A percentile compares a stretch with the other conserved stretches of the same genome.
Conservation (phyloP, 2,888 invertebrate genomes). For the Diarsia rubi region DNA sequence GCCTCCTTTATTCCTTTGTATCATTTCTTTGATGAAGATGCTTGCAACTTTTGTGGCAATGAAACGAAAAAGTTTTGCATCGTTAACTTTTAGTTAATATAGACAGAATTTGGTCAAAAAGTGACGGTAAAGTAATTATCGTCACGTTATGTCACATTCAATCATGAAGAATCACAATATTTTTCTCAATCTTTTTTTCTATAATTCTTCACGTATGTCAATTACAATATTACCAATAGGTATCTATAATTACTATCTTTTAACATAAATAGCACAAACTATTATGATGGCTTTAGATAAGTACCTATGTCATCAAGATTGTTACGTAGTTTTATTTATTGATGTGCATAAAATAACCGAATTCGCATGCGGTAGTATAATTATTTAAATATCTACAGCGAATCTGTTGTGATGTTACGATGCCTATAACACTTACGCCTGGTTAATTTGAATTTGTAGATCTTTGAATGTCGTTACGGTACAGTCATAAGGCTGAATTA, state of each 20-base stretch:
- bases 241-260: conserved; percentile 9
- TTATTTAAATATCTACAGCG: conserved; percentile 8
- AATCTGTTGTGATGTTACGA: background rate
- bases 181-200: background rate
- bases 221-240: conserved; percentile 11
- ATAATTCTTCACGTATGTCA: conserved; percentile 16
- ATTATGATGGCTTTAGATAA: conserved; percentile 6
- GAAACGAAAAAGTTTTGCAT: background rate
- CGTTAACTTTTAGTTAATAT: background rate
- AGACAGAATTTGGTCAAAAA: background rate
- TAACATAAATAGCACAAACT: background rate
- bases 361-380: background rate
- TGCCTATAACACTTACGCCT: background rate
- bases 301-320: conserved; percentile 51
- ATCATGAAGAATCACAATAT: conserved; percentile 1
- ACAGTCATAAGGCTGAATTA: background rate
- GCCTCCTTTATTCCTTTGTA: background rate
- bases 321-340: conserved; percentile 3
- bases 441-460: background rate
- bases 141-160: conserved; percentile 20
- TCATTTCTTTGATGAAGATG: background rate
- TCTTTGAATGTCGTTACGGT: background rate
- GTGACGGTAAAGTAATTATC: background rate
- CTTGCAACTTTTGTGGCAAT: background rate
- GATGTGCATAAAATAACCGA: conserved; percentile 21